These are phyloP conservation scores for Nomada fucata DNA, from an alignment of 2,888 invertebrate genomes.

Conservation along the genomic window DNA sequence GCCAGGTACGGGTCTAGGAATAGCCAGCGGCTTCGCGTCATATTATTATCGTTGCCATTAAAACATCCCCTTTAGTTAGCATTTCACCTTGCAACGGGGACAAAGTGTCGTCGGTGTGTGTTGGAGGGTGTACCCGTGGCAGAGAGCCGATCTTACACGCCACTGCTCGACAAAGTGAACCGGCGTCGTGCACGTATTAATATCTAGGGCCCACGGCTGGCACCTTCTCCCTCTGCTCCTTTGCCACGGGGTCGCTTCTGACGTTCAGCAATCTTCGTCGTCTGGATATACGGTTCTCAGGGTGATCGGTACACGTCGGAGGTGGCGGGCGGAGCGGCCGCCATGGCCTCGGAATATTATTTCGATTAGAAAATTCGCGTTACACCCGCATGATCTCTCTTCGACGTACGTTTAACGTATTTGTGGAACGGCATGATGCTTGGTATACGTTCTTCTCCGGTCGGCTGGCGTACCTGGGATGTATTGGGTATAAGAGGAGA, in stretches of 20 bases:
- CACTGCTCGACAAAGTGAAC: conserved; percentile 82
- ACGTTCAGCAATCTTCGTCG: conserved; percentile 63
- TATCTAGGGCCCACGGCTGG: conserved; percentile 74
- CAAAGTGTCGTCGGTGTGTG: conserved; percentile 75
- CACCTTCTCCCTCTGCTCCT: conserved; percentile 59
- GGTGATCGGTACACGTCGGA: conserved; percentile 16
- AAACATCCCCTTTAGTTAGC: conserved; percentile 81
- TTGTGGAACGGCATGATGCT: background rate
- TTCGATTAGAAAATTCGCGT: conserved; percentile 34
- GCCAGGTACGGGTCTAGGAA: conserved; percentile 60
- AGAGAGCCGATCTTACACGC: conserved; percentile 79
- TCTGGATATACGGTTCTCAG: conserved; percentile 37
- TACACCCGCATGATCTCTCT: conserved; percentile 18
- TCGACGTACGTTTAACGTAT: background rate
- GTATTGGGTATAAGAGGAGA: background rate
- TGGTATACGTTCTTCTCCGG: background rate
- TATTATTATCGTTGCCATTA: conserved; percentile 79
- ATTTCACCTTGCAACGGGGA: conserved; percentile 80
- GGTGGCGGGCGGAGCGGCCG: conserved; percentile 10
- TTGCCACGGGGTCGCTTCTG: conserved; percentile 62
- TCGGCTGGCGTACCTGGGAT: background rate
- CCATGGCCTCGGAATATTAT: conserved; percentile 48
- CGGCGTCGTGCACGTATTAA: conserved; percentile 79
- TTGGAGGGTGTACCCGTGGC: conserved; percentile 62
- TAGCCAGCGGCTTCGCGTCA: conserved; percentile 64